phyloP scores from a whole-genome alignment of 2,797 vertebrate genomes.

The Brachymystax lenok region DNA sequence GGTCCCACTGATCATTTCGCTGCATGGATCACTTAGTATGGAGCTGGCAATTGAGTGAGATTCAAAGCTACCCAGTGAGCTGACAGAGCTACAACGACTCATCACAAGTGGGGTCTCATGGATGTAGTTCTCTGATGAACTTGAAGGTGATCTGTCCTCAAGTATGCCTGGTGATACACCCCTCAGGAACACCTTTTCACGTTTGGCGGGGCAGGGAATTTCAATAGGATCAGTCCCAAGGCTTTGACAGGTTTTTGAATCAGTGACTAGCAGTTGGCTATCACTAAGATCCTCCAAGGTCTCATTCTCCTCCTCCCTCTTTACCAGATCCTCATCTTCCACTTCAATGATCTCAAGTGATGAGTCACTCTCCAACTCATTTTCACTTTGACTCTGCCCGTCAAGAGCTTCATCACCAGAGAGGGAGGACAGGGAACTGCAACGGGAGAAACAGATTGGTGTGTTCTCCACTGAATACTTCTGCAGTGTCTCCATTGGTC shows the following conservation, averaged over 20 bases:
- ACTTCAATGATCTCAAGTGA: slow-evolving; percentile 95
- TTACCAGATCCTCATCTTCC: slow-evolving; percentile 77
- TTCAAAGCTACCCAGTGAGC: slow-evolving; percentile 96
- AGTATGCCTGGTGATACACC: slow-evolving; percentile 75
- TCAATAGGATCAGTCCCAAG: slow-evolving; percentile 80
- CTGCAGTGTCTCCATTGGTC: slow-evolving; percentile 84
- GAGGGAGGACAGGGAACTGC: slow-evolving; percentile 94
- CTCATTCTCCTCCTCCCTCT: slow-evolving; percentile 72
- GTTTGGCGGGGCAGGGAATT: slow-evolving; percentile 79
- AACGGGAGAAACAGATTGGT: slow-evolving; percentile 92
- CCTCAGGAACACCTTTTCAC: slow-evolving; percentile 82
- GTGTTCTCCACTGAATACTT: slow-evolving; percentile 91
- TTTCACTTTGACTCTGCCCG: slow-evolving; percentile 87
- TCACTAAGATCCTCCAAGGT: slow-evolving; percentile 81
- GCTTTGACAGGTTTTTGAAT: slow-evolving; percentile 69
- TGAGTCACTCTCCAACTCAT: slow-evolving; percentile 90
- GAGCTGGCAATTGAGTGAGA: slow-evolving; percentile 96
- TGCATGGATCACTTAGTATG: slow-evolving; percentile 96
- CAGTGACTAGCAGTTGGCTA: slow-evolving; percentile 77
- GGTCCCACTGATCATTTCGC: slow-evolving; percentile 95
- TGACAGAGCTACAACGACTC: slow-evolving; percentile 97
- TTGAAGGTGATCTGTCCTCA: slow-evolving; percentile 92
- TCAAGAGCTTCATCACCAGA: slow-evolving; percentile 87
- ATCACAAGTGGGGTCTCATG: slow-evolving; percentile 97
- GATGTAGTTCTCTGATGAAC: slow-evolving; percentile 95